phyloP scores from a whole-genome alignment of 2,113 vertebrate genomes.

The Lamprotornis superbus region DNA sequence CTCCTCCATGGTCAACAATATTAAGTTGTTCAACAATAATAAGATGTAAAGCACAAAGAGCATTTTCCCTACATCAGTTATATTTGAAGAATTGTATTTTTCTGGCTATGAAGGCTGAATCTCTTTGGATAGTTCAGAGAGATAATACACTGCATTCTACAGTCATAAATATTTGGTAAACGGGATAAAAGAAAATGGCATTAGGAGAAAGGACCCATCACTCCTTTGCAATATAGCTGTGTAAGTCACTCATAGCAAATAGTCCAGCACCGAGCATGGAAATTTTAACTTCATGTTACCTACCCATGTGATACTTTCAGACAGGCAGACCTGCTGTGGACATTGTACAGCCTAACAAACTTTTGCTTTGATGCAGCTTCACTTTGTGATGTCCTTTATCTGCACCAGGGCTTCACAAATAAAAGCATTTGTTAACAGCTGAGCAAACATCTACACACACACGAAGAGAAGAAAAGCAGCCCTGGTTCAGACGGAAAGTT shows the following conservation, averaged over 20 bases:
- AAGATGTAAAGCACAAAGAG: not conserved
- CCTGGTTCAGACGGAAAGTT: not conserved
- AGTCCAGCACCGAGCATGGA: not conserved
- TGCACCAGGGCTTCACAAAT: not conserved
- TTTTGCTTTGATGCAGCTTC: not conserved
- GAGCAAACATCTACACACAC: not conserved
- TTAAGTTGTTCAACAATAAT: not conserved
- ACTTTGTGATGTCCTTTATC: not conserved
- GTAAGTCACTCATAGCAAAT: not conserved
- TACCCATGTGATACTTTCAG: not conserved
- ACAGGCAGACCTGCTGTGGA: not conserved
- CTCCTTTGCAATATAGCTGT: not conserved
- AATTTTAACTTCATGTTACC: not conserved
- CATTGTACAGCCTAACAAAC: not conserved
- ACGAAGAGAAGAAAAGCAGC: not conserved
- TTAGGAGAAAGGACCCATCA: not conserved
- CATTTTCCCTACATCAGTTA: not conserved
- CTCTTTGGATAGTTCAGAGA: not conserved
- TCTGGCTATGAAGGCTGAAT: not conserved
- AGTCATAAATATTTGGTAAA: not conserved
- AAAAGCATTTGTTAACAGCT: not conserved
- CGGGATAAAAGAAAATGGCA: not conserved
- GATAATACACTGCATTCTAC: not conserved
- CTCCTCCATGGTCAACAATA: rapidly evolving
- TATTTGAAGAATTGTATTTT: not conserved